These are phyloP conservation scores for Drosophila anomalata DNA, from an alignment of 2,888 invertebrate genomes.

Conservation along the genomic window DNA sequence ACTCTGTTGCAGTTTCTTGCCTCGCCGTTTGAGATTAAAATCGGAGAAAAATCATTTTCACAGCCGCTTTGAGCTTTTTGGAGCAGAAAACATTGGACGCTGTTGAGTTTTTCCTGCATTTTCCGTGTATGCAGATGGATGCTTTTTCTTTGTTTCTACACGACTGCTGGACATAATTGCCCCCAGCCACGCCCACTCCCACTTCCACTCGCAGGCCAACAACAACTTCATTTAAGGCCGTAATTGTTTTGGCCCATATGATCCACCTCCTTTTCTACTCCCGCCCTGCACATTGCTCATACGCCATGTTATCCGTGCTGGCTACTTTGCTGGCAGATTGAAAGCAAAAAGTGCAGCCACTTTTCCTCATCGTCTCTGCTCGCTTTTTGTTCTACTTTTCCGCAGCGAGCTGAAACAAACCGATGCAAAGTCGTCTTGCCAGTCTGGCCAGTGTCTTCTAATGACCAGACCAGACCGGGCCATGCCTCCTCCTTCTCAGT, in stretches of 20 bases:
- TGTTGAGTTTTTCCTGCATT: slow-evolving; percentile 53
- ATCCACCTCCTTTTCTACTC: slow-evolving; percentile 6
- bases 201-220: slow-evolving; percentile 48
- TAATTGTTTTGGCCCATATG: slow-evolving; percentile 80
- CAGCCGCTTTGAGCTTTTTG: slow-evolving; percentile 78
- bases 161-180: slow-evolving; percentile 77
- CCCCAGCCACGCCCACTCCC: slow-evolving; percentile 57
- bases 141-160: slow-evolving; percentile 67
- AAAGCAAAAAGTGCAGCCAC: slow-evolving; percentile 64
- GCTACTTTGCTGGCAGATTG: slow-evolving; percentile 56
- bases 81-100: slow-evolving; percentile 72
- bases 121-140: slow-evolving; percentile 65
- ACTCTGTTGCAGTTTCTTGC: slow-evolving; percentile 22
- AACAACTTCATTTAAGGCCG: slow-evolving; percentile 63
- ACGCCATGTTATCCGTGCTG: slow-evolving; percentile 58
- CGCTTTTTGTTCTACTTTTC: slow-evolving; percentile 70
- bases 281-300: slow-evolving; percentile 65
- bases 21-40: slow-evolving; percentile 15
- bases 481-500: slow-evolving; percentile 16
- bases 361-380: slow-evolving; percentile 12
- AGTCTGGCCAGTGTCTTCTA: slow-evolving; percentile 51
- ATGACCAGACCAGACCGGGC: slow-evolving; percentile 43
- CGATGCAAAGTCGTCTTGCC: slow-evolving; percentile 40
- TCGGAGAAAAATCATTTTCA: slow-evolving; percentile 56
- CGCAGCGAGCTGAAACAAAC: not conserved